These are phyloP conservation scores for Lobophora halterata DNA, from an alignment of 2,888 invertebrate genomes.

Conservation along the genomic window DNA sequence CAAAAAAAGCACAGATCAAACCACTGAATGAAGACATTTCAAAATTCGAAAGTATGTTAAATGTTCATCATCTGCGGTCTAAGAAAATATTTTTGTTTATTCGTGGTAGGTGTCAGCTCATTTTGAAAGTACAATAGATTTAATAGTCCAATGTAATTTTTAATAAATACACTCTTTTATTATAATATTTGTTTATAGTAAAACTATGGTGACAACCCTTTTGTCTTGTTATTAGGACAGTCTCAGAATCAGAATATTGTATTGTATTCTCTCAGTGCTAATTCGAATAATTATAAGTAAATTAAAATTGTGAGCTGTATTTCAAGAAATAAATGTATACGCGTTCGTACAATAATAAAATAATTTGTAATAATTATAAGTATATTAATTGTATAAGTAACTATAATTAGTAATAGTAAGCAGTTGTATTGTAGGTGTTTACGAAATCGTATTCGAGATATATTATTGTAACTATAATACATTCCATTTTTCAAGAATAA, in stretches of 20 bases:
- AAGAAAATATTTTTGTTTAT: too few relatives aligned
- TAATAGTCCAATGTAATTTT: neutral
- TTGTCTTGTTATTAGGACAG: conserved; percentile 19
- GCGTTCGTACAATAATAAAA: conserved; percentile 76
- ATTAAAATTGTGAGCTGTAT: conserved; percentile 64
- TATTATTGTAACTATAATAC: conserved; percentile 36
- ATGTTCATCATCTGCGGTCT: too few relatives aligned
- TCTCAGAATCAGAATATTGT: too few relatives aligned
- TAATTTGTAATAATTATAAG: conserved; percentile 58
- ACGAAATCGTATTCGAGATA: conserved; percentile 35
- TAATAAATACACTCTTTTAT: too few relatives aligned
- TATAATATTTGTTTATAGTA: too few relatives aligned
- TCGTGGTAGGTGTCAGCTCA: neutral
- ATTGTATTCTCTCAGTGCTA: conserved; percentile 30
- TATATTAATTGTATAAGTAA: conserved; percentile 69
- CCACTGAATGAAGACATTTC: too few relatives aligned
- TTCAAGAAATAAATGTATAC: conserved; percentile 75
- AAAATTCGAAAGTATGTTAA: too few relatives aligned
- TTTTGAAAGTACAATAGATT: neutral
- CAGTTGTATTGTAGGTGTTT: conserved; percentile 54
- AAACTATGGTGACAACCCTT: conserved; percentile 18
- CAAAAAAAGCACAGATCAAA: too few relatives aligned
- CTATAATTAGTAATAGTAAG: conserved; percentile 47
- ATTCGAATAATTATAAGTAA: conserved; percentile 26
- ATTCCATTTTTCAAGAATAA: conserved; percentile 43